A percentile compares a stretch with the other conserved stretches of the same genome.
These are phyloP conservation scores for Myopa testacea DNA, from an alignment of 2,888 invertebrate genomes.

Conservation along the genomic window DNA sequence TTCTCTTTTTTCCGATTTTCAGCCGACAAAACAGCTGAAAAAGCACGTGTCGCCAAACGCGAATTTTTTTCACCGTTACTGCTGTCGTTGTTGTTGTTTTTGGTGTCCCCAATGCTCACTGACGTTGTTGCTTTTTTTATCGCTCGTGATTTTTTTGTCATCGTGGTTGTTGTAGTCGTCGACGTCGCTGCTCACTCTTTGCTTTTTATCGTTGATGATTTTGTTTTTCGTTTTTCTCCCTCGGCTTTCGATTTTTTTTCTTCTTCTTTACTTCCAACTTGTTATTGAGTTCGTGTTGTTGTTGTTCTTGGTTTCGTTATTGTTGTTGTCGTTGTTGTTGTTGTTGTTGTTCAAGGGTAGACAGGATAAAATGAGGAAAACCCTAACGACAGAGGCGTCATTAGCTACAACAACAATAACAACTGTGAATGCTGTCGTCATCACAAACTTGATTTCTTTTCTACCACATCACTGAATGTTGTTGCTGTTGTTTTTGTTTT, in stretches of 20 bases:
- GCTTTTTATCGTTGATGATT: slow-evolving; percentile 28
- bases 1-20: slow-evolving; percentile 40
- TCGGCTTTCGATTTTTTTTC: not conserved
- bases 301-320: slow-evolving; percentile 10
- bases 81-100: slow-evolving; percentile 21
- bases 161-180: not conserved
- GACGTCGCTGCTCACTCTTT: too few species aligned
- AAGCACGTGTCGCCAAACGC: slow-evolving; percentile 64
- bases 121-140: slow-evolving; percentile 9
- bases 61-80: slow-evolving; percentile 45
- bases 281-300: slow-evolving; percentile 41
- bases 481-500: slow-evolving; percentile 37
- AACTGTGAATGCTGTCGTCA: slow-evolving; percentile 14
- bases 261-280: not conserved
- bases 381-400: slow-evolving; percentile 45
- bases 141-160: not conserved
- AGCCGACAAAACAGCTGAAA: slow-evolving; percentile 67
- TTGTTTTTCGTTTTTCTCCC: slow-evolving; percentile 6
- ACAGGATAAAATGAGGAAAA: slow-evolving; percentile 57
- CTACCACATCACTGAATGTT: not conserved
- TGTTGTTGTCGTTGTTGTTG: slow-evolving; percentile 26
- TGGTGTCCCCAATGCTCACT: slow-evolving; percentile 40
- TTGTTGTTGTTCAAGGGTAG: slow-evolving; percentile 47
- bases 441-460: not conserved
- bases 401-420: slow-evolving; percentile 35